Evolutionary conservation across 1,140 invertebrate species (phyloP), one percentile per base, ranked within the genome.

Genomic region (Laodelphax striatellus): DNA sequence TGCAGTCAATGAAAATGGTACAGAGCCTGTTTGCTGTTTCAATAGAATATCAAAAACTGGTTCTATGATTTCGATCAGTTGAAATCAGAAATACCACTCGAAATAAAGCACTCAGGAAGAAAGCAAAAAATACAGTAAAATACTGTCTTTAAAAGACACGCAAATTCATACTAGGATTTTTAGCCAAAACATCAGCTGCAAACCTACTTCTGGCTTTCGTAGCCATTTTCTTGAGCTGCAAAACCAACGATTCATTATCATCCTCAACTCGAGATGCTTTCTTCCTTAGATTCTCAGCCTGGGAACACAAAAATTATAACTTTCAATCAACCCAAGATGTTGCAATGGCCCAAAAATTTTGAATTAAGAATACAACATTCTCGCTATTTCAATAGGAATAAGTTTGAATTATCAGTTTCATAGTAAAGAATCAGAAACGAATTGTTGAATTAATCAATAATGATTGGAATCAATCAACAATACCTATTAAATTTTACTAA

Each of bases 171-270:
- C n/a, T 21, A 54, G 52, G 34, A 54, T 5, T n/a, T 24, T 24
- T 24, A 54, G 34, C n/a, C 22, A 54, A 31, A 16, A 54, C 46
- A 50, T 50, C 21, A 50, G 21, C 21, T 50, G 16, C 55, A 59
- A 55, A 70, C 81, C 74, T 85, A 86, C 84, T 85, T 85, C 80
- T 83, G 73, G 85, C 82, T 77, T 85, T 84, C 70, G 83, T 84
- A 74, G 89, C 89, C 87, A 94, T 90, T 84, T 92, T 94, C 81
- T 93, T 92, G 70, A 95, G 82, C 79, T 94, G 92, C 75, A 91
- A 80, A 71, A 88, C 84, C 74, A 95, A 79, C 59, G 87, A 89
- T 75, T 95, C 92, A 79, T 94, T 94, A 79, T 95, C 92, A 73
- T 94, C 90, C 78, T 95, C 92, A 69, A 94, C 81, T 63, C 90